Base-by-base conservation (phyloP, 2,888 invertebrate genomes). In the Lasioglossum marginatum region DNA sequence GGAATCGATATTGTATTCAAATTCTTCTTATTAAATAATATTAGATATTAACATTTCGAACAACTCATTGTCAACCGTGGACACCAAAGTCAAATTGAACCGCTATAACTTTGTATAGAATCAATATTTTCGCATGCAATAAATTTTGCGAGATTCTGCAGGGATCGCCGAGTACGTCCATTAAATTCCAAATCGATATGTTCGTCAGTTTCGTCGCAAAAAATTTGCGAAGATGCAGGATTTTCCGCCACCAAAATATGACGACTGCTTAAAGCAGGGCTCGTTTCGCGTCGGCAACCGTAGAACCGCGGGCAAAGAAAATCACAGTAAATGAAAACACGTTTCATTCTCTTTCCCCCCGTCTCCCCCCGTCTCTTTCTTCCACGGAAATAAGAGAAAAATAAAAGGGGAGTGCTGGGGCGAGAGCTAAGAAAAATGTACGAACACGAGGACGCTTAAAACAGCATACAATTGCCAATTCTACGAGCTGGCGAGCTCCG, bases 401-500 rank as follows among this genome's bases (percentile, higher is more conserved):
- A 77, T 78, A 82, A 83, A 84, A 79, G 83, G 77, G 75, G 81
- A 83, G 77, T 71, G 57, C 71, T 73, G 45, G 31, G 63, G 45
- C 66, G 27, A 31, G 16, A 16, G 63, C 60, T 60, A 74, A 34
- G 57, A 57, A 63, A 66, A n/a, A 71, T 45, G 68, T 74, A 60
- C 57, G 72, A 48, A 73, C 76, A 71, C 85, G 87, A 85, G 85
- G 83, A 85, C 81, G 85, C 48, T 68, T 85, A 73, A 91, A 91
- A 92, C 90, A 83, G 86, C 88, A 80, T 83, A 90, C 92, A 92
- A 93, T 93, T 91, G 91, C 75, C 93, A 93, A 93, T 93, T 92
- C 90, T 82, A 76, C 45, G 52, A 34, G 68, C 66, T 48, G 70
- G 37, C 45, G 37, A 74, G 27, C 52, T 70, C 81, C 34, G 23